A percentile compares a stretch with the other conserved stretches of the same genome.
Conservation (phyloP, 1,140 invertebrate species). For the Eriosoma lanigerum region DNA sequence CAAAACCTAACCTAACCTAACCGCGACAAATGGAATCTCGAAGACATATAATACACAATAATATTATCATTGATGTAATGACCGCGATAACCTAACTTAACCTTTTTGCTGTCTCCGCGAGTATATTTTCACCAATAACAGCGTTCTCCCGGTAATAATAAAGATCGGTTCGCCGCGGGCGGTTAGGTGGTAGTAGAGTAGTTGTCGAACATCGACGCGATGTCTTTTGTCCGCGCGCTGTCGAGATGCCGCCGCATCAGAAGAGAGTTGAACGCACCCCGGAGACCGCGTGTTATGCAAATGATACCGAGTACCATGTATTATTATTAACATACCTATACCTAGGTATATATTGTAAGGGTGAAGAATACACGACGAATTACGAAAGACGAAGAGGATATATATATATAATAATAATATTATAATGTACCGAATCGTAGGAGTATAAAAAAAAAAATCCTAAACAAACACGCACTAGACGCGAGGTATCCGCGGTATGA, state of each 20-base stretch:
- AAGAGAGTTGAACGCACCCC: slow-evolving; percentile 42
- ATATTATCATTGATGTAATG: too few relatives aligned
- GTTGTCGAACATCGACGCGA: neutral
- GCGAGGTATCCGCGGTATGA: too few relatives aligned
- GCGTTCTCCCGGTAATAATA: neutral
- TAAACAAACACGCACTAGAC: too few relatives aligned
- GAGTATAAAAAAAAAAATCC: too few relatives aligned
- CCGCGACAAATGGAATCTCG: slow-evolving; percentile 31
- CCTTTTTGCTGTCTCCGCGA: slow-evolving; percentile 1
- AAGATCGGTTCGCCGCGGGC: slow-evolving; percentile 27
- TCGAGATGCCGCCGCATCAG: neutral
- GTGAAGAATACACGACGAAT: neutral
- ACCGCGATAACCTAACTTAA: too few relatives aligned
- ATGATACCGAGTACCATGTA: slow-evolving; percentile 11
- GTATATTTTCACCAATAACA: neutral
- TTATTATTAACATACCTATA: too few relatives aligned
- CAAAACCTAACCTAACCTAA: too few relatives aligned
- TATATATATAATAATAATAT: too few relatives aligned
- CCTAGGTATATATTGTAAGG: too few relatives aligned
- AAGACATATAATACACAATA: too few relatives aligned
- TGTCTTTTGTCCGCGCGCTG: slow-evolving; percentile 1
- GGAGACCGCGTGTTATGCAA: slow-evolving; percentile 23
- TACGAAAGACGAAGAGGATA: neutral
- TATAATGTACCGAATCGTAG: too few relatives aligned
- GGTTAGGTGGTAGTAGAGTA: too few relatives aligned